Base-by-base conservation (phyloP, 2,797 vertebrate species). In the Coccyzus lansbergi region DNA sequence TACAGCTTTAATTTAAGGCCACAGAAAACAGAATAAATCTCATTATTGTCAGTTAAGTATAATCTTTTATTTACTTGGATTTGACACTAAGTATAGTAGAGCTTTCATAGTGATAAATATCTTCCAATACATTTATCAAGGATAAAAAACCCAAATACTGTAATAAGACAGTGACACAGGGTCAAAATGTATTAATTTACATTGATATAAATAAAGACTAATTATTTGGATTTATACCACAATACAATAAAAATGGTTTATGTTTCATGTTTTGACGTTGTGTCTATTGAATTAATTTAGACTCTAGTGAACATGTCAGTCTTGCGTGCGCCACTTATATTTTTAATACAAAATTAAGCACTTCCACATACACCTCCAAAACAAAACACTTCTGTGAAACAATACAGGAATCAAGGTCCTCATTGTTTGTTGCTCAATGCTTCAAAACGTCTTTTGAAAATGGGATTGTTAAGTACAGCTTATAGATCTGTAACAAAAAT, bases 31-130 rank as follows among this genome's bases (percentile, higher is more conserved):
- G 91, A 77, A 92, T 85, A 70, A 83, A 88, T 79, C 59, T 72
- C 29, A 19, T 67, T 91, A 75, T 17, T 92, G 67, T 44, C 67
- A 79, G 44, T 90, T 94, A 95, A 58, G 63, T 40, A 33, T 36
- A 93, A 62, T 83, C 7, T 91, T 84, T 63, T 93, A 81, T 94
- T 94, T 92, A 93, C 53, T 76, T 62, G 36, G 71, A 88, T 62
- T 64, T 89, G 78, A 90, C 52, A 53, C n/a, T 93, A 93, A 92
- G 79, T 87, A 71, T 12, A 82, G 51, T 24, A 56, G 42, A 89
- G 46, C 33, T 91, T 91, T 91, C 84, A 75, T 2, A 51, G 53
- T 28, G 59, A 75, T 38, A 93, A 92, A 81, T 52, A 49, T 40
- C 51, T 86, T 88, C 36, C 78, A 53, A 68, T 69, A 53, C 15